Base-by-base conservation (phyloP, 2,888 invertebrate genomes). In the Bellardia bayeri region DNA sequence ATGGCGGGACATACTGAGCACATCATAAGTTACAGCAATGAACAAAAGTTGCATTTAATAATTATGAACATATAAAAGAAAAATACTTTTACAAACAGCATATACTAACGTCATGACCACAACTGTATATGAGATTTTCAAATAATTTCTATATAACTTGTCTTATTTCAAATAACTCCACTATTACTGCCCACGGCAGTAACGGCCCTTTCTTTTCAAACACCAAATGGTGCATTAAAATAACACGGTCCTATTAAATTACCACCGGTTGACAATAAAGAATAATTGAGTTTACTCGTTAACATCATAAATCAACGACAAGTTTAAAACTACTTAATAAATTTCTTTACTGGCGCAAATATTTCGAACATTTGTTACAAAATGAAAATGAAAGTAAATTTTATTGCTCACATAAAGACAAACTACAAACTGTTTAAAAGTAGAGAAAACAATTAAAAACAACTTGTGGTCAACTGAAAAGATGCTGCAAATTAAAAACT, bases 291-390 rank as follows among this genome's bases (percentile, higher is more conserved):
- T 37, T 30, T 64, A 49, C 23, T 30, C n/a, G 5, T 56, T 13
- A 33, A 71, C 45, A 58, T 85, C 85, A 85, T 85, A 85, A 85
- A 85, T 85, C 85, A 85, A 68, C 56, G 85, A 80, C 85, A 76
- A 61, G 5, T 71, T 63, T 23, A 30, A 71, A 71, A 51, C 58
- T 61, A 13, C 45, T 37, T 37, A 6, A 37, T 37, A 11, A 45
- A 45, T 45, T 45, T 45, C 45, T 45, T 45, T 45, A 0, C 45
- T 11, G 11, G 9, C 5, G 6, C 11, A 11, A 45, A 11, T 45
- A 45, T 64, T 45, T 45, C 14, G 23, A 9, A 56, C 13, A 71
- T 83, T 71, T 54, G 64, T 78, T 56, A 33, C 40, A 13, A 66
- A 56, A 23, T 58, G 58, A 66, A 84, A 84, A 64, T 16, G 72